Percentiles rank a stretch among this genome's conserved stretches.
These are phyloP conservation scores for Margaritifera margaritifera DNA, from an alignment of 2,888 invertebrate genomes.

Conservation along the genomic window DNA sequence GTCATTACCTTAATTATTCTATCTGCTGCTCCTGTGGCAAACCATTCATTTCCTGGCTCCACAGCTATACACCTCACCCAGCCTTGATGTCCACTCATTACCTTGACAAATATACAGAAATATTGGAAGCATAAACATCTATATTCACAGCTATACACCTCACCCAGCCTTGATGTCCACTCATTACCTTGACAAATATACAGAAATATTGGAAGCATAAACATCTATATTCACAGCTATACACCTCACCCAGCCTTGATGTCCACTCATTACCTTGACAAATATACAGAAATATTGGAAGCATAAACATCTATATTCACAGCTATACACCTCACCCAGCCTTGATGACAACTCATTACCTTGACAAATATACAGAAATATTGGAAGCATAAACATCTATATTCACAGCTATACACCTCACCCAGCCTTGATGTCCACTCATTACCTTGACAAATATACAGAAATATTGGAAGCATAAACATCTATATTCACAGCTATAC, in stretches of 20 bases:
- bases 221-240: slow-evolving; percentile 88
- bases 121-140: background rate
- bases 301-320: slow-evolving; percentile 77
- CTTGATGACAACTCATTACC: slow-evolving; percentile 92
- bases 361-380: slow-evolving; percentile 27
- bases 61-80: slow-evolving; percentile 99
- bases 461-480: background rate
- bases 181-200: slow-evolving; percentile 79
- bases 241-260: slow-evolving; percentile 97
- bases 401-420: slow-evolving; percentile 94
- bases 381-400: background rate
- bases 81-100: slow-evolving; percentile 94
- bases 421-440: slow-evolving; percentile 96
- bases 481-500: slow-evolving; percentile 92
- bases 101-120: slow-evolving; percentile 48
- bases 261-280: slow-evolving; percentile 86
- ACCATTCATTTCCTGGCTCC: slow-evolving; percentile 98
- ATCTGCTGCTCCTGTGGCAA: slow-evolving; percentile 95
- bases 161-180: slow-evolving; percentile 97
- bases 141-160: slow-evolving; percentile 84
- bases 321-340: slow-evolving; percentile 98
- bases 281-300: background rate
- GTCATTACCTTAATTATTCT: slow-evolving; percentile 91
- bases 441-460: slow-evolving; percentile 78
- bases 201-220: background rate